Evolutionary conservation across 2,888 invertebrate genomes (phyloP).

Genomic region (Melieria omissa): DNA sequence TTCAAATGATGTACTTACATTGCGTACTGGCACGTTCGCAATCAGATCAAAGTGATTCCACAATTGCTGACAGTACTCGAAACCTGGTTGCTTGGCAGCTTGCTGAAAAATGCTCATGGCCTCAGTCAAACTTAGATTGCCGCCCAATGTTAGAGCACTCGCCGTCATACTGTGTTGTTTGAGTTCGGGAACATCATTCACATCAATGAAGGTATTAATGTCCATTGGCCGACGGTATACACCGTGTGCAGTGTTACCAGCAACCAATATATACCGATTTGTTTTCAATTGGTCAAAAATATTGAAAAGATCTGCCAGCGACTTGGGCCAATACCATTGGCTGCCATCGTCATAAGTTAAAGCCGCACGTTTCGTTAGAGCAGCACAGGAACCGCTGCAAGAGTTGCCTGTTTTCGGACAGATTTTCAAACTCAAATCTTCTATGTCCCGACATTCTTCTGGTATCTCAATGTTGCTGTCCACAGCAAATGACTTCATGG

Average conservation of each 20-base stretch:
- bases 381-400: constrained; percentile 62
- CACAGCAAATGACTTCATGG: constrained; percentile 79
- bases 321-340: constrained; percentile 59
- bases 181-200: constrained; percentile 72
- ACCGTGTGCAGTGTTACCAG: constrained; percentile 83
- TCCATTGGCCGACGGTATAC: constrained; percentile 62
- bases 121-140: constrained; percentile 69
- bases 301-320: constrained; percentile 50
- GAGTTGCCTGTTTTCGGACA: constrained; percentile 64
- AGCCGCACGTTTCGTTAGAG: neutral
- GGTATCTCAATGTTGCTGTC: constrained; percentile 69
- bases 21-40: constrained; percentile 76
- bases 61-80: constrained; percentile 68
- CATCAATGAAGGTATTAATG: constrained; percentile 72
- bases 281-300: constrained; percentile 58
- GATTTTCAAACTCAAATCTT: constrained; percentile 64
- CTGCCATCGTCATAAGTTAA: constrained; percentile 53
- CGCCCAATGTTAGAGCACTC: constrained; percentile 53
- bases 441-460: constrained; percentile 68
- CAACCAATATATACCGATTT: constrained; percentile 73
- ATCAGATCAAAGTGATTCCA: constrained; percentile 73
- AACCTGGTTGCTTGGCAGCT: constrained; percentile 66
- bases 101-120: constrained; percentile 68
- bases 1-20: constrained; percentile 69
- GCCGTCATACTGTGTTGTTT: constrained; percentile 63